Base-by-base conservation (phyloP, 2,113 vertebrate species). In the Toxotes chatareus region DNA sequence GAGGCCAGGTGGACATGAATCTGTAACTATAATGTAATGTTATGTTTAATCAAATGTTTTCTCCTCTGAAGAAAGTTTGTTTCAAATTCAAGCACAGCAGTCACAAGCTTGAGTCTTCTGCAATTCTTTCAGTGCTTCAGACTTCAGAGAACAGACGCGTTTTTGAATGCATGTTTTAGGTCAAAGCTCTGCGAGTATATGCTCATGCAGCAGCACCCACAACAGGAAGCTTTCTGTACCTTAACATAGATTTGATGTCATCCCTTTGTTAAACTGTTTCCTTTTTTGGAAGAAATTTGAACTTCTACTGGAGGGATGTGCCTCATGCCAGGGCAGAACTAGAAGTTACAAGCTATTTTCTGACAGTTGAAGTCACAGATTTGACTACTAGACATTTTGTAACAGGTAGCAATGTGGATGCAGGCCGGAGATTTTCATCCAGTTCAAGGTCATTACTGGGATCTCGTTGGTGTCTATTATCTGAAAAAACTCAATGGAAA, bases 211-310 rank as follows among this genome's bases (percentile, higher is more conserved):
- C 47, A 63, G n/a, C 57, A 64, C 11, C 27, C 31, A 71, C 59
- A 76, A 64, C 40, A 81, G 49, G 49, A 72, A 62, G 59, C 59
- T 63, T 17, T n/a, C 40, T 63, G 14, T 36, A 31, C 19, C 67
- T 71, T 44, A 23, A 36, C 7, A 13, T 40, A 27, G 13, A 77
- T 59, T 47, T 49, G 1, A 36, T 40, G 19, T 42, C 66, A 16
- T 34, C 4, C 12, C 34, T 14, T 32, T 53, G 23, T 34, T 13
- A 3, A 60, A 19, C 57, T 32, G 2, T 10, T 75, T 42, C 38
- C 62, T 27, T 56, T 13, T 7, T 66, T 47, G 55, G 5, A 66
- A 47, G 23, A 19, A 1, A 7, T 62, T 73, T 38, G 23, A 3
- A 55, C 21, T 11, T 51, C 14, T 51, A 40, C 47, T 12, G 4